phyloP scores from a whole-genome alignment of 2,797 vertebrate genomes.

The Enteromius argenteus region DNA sequence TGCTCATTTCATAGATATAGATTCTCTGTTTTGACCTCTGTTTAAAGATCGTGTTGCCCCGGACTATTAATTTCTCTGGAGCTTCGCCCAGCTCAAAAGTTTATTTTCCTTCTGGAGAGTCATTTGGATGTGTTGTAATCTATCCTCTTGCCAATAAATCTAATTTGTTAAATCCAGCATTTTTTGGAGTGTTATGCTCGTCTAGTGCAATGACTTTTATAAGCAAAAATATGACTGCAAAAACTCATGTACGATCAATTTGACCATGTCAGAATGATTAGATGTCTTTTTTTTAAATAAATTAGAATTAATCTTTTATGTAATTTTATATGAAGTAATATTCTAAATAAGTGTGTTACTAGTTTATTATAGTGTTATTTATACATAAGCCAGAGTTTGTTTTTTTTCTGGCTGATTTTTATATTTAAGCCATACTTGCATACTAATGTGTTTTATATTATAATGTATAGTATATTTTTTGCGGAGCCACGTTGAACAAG shows the following conservation, averaged over 20 bases:
- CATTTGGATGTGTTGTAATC: conserved; percentile 53
- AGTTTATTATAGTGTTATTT: background rate
- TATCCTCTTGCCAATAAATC: conserved; percentile 51
- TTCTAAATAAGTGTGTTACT: background rate
- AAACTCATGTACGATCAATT: background rate
- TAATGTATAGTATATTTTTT: background rate
- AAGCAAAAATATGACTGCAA: background rate
- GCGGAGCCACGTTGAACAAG: background rate
- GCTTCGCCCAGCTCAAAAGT: conserved; percentile 22
- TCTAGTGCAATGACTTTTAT: background rate
- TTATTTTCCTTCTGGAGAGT: conserved; percentile 37
- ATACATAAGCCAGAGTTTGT: no score
- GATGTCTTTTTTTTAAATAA: background rate
- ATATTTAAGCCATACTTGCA: background rate
- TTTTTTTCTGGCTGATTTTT: background rate
- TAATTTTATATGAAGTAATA: background rate
- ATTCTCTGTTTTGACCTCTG: conserved; percentile 46
- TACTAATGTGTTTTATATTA: background rate
- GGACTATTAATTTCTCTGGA: conserved; percentile 49
- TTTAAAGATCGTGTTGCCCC: conserved; percentile 42
- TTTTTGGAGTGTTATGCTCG: conserved; percentile 16
- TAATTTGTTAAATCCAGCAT: conserved; percentile 52
- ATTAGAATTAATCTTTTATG: background rate
- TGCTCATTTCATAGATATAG: conserved; percentile 52
- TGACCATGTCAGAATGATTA: background rate